Percentiles rank a stretch among this genome's conserved stretches.
Evolutionary conservation across 2,888 invertebrate genomes (phyloP).

Genomic region (Lycia hirtaria): DNA sequence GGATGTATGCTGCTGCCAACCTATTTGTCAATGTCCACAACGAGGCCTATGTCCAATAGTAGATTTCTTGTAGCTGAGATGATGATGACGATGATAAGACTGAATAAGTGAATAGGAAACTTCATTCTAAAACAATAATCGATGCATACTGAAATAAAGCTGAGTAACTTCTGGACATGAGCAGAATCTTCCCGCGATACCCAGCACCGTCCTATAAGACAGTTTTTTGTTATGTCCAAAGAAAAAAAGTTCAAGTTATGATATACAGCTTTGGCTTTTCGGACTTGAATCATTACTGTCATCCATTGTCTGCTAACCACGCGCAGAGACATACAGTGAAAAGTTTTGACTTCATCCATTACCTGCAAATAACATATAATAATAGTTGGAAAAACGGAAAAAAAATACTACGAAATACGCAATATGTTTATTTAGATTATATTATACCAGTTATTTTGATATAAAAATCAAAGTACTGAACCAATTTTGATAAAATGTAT

Average conservation of each 20-base stretch:
- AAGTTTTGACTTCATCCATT: conserved; percentile 92
- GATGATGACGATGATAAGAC: neutral
- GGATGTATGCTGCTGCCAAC: too few species aligned
- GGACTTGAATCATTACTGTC: conserved; percentile 93
- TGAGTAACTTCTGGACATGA: conserved; percentile 80
- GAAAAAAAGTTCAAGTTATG: conserved; percentile 93
- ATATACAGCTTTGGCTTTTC: conserved; percentile 95
- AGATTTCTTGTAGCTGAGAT: neutral
- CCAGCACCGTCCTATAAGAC: conserved; percentile 93
- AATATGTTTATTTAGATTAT: too few species aligned
- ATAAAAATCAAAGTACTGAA: neutral
- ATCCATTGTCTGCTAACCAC: conserved; percentile 92
- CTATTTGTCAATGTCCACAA: too few species aligned
- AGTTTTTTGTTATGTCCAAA: conserved; percentile 92
- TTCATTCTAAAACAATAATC: neutral
- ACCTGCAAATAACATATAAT: conserved; percentile 85
- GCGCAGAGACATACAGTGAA: conserved; percentile 92
- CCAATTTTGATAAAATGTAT: neutral
- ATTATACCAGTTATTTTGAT: too few species aligned
- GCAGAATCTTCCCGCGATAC: conserved; percentile 88
- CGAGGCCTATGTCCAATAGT: too few species aligned
- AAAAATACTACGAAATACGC: neutral
- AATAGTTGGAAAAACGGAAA: too few species aligned
- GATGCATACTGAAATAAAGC: conserved; percentile 54
- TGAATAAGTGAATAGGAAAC: neutral